Percentiles rank a stretch among this genome's conserved stretches.
phyloP scores from a whole-genome alignment of 2,888 invertebrate species.

The Lochmaea capreae region DNA sequence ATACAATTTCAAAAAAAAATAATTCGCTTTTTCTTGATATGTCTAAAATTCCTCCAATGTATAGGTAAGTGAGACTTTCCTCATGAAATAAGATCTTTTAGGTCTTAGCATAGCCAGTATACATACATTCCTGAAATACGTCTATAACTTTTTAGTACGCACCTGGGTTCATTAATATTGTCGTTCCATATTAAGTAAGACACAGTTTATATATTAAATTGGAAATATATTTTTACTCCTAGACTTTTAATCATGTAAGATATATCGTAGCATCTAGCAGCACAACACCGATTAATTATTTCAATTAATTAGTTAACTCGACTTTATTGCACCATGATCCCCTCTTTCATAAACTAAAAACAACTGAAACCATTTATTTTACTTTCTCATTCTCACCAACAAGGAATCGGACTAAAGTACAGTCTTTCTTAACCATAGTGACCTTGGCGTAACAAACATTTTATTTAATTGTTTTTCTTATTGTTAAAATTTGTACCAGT shows the following conservation, averaged over 20 bases:
- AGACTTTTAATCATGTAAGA: neutral
- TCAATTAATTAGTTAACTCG: constrained; percentile 10
- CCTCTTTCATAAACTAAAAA: constrained; percentile 11
- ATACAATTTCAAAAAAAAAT: no score
- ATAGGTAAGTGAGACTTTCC: no score
- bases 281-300: neutral
- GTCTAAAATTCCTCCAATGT: no score
- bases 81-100: no score
- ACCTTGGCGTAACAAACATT: neutral
- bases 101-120: no score
- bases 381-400: constrained; percentile 6
- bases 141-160: no score
- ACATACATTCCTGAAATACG: no score
- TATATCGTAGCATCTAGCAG: neutral
- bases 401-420: neutral
- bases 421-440: neutral
- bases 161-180: no score
- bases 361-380: constrained; percentile 7
- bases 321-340: constrained; percentile 14
- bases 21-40: no score
- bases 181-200: neutral
- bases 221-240: neutral
- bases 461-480: neutral
- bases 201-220: neutral
- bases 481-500: neutral